Conservation (phyloP, 2,888 invertebrate species). For the Nomada hirtipes region DNA sequence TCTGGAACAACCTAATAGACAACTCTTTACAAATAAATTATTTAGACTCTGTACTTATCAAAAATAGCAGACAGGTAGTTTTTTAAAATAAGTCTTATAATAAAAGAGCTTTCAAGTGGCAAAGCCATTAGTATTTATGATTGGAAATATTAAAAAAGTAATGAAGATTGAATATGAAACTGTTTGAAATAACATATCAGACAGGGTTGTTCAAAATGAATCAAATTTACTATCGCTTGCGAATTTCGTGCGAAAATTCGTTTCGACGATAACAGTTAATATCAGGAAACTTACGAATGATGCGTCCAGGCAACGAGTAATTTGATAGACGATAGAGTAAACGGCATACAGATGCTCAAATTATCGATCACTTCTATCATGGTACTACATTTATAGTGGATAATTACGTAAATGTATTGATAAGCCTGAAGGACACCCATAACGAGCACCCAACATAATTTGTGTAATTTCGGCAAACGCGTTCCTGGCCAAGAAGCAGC, state of each 20-base stretch:
- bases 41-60: no score
- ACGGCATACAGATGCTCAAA: slow-evolving; percentile 36
- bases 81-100: no score
- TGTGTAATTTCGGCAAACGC: slow-evolving; percentile 21
- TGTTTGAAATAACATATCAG: no score
- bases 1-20: no score
- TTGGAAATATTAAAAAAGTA: no score
- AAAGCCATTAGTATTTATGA: no score
- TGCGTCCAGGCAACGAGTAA: slow-evolving; percentile 39
- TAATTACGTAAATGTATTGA: slow-evolving; percentile 51
- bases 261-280: not conserved
- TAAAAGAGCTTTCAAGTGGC: no score
- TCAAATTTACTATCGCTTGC: no score
- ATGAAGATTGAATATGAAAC: no score
- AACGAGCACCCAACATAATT: slow-evolving; percentile 20
- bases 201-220: no score
- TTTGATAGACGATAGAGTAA: slow-evolving; percentile 42
- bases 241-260: not conserved
- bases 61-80: no score
- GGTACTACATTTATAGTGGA: slow-evolving; percentile 1
- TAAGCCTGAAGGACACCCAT: slow-evolving; percentile 37
- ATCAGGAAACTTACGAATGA: slow-evolving; percentile 30
- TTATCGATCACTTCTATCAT: slow-evolving; percentile 38
- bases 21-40: no score
- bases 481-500: slow-evolving; percentile 52